A percentile compares a stretch with the other conserved stretches of the same genome.
Conservation (phyloP, 1,140 invertebrate species). For the Drosophila rufa region DNA sequence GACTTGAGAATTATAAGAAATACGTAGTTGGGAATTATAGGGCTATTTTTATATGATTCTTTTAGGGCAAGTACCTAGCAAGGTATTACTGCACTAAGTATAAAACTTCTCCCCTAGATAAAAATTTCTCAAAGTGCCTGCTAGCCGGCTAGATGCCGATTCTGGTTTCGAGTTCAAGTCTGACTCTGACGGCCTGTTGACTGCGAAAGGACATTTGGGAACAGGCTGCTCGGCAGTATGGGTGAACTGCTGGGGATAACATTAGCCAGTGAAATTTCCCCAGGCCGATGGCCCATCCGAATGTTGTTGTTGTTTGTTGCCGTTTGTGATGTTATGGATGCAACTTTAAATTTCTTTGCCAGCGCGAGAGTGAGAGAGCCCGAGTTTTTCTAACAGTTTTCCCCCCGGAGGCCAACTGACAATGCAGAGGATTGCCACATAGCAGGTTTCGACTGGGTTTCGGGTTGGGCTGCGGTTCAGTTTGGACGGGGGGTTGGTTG, state of each 20-base stretch:
- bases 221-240: background rate
- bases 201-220: slow-evolving; percentile 44
- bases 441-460: slow-evolving; percentile 20
- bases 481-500: background rate
- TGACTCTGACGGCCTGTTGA: slow-evolving; percentile 62
- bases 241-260: slow-evolving; percentile 44
- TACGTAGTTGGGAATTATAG: background rate
- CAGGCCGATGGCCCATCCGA: slow-evolving; percentile 57
- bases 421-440: slow-evolving; percentile 72
- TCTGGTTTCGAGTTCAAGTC: slow-evolving; percentile 11
- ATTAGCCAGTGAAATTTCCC: slow-evolving; percentile 80
- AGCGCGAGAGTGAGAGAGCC: slow-evolving; percentile 19
- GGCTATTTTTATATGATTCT: background rate
- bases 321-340: slow-evolving; percentile 77
- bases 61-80: background rate
- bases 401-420: slow-evolving; percentile 41
- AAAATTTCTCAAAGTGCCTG: background rate
- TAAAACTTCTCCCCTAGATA: background rate
- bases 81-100: too few species aligned
- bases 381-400: slow-evolving; percentile 70
- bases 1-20: background rate
- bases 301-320: slow-evolving; percentile 35
- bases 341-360: slow-evolving; percentile 81
- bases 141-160: slow-evolving; percentile 12
- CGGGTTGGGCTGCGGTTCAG: background rate